These are phyloP conservation scores for Hydriomena furcata DNA, from an alignment of 2,888 invertebrate species.

Conservation along the genomic window DNA sequence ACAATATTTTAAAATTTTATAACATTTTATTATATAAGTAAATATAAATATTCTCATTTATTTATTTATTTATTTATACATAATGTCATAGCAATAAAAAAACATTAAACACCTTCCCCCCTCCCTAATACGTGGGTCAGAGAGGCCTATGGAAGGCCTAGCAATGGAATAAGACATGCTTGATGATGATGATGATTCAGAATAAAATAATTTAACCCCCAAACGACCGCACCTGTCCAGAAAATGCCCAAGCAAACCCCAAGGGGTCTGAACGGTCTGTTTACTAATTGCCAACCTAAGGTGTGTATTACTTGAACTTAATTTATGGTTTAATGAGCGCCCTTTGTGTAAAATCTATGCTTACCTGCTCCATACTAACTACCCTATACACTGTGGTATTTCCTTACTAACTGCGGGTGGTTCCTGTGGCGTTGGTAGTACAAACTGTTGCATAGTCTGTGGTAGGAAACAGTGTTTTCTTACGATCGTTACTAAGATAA, in stretches of 20 bases:
- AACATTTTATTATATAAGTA: too few relatives aligned
- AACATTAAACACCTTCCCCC: too few relatives aligned
- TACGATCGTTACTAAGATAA: constrained; percentile 22
- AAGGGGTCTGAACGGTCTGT: constrained; percentile 27
- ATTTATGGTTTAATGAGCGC: constrained; percentile 20
- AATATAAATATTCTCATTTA: too few relatives aligned
- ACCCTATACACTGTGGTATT: not conserved
- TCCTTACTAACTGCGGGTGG: not conserved
- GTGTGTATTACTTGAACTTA: constrained; percentile 42
- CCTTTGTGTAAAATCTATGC: not conserved
- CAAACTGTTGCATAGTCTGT: not conserved
- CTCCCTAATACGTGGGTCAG: too few relatives aligned
- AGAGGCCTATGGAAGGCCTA: too few relatives aligned
- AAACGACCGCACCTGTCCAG: constrained; percentile 11
- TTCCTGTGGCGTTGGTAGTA: not conserved
- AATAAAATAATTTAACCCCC: not conserved
- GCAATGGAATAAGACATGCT: too few relatives aligned
- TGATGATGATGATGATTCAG: too few relatives aligned
- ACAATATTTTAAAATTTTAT: too few relatives aligned
- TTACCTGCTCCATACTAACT: constrained; percentile 9
- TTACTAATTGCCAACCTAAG: constrained; percentile 45
- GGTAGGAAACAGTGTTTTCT: constrained; percentile 15
- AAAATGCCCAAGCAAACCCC: constrained; percentile 4
- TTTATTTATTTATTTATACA: too few relatives aligned
- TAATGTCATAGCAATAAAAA: too few relatives aligned